phyloP scores from a whole-genome alignment of 2,888 invertebrate genomes.

The Pyralis farinalis region DNA sequence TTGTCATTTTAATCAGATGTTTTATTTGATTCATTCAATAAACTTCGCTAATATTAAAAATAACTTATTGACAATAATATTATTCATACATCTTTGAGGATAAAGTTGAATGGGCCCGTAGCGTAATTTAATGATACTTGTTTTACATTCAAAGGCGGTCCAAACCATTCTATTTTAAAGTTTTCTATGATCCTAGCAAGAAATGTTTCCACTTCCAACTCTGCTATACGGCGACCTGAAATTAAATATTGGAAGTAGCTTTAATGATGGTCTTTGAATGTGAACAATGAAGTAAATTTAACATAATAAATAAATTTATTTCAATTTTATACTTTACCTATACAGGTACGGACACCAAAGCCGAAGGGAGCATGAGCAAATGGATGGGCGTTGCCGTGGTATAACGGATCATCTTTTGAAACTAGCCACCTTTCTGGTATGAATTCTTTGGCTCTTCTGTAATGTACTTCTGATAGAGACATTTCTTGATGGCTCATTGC shows the following conservation, averaged over 20 bases:
- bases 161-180: slow-evolving; percentile 43
- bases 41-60: too few relatives aligned
- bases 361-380: slow-evolving; percentile 85
- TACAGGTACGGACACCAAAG: slow-evolving; percentile 84
- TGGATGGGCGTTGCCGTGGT: slow-evolving; percentile 75
- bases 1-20: too few relatives aligned
- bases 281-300: too few relatives aligned
- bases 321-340: slow-evolving; percentile 73
- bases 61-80: too few relatives aligned
- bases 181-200: slow-evolving; percentile 47
- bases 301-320: too few relatives aligned
- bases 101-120: slow-evolving; percentile 1
- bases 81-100: slow-evolving; percentile 38
- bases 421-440: slow-evolving; percentile 88
- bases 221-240: slow-evolving; percentile 55
- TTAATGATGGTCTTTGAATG: too few relatives aligned
- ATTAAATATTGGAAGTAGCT: too few relatives aligned
- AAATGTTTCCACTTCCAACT: slow-evolving; percentile 78
- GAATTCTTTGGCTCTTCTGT: slow-evolving; percentile 82
- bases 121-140: background rate
- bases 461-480: slow-evolving; percentile 83
- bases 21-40: too few relatives aligned
- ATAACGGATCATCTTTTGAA: slow-evolving; percentile 50
- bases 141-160: background rate
- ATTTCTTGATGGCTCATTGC: slow-evolving; percentile 78